Evolutionary conservation across 2,888 invertebrate species (phyloP).

Genomic region (Oegoconia quadripuncta): DNA sequence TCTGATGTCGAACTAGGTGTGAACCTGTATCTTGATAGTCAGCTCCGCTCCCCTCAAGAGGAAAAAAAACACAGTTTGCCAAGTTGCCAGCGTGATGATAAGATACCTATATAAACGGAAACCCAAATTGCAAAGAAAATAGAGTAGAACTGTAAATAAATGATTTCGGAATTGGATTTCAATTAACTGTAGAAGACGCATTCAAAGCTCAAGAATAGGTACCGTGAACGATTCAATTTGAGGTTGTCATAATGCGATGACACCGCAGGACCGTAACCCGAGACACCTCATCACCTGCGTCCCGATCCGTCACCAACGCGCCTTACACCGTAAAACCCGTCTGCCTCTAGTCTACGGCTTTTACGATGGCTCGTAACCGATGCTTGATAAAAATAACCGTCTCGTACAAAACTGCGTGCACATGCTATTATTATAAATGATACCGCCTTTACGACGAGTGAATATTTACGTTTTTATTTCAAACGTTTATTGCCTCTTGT

Average conservation of each 20-base stretch:
- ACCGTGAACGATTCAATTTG: constrained; percentile 34
- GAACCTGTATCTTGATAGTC: too few relatives aligned
- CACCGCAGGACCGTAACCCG: constrained; percentile 34
- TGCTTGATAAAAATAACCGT: constrained; percentile 71
- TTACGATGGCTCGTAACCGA: constrained; percentile 68
- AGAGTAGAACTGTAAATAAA: too few relatives aligned
- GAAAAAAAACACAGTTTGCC: too few relatives aligned
- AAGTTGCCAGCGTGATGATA: too few relatives aligned
- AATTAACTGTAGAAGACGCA: too few relatives aligned
- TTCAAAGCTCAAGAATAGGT: constrained; percentile 19
- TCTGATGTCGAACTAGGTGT: too few relatives aligned
- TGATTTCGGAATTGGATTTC: too few relatives aligned
- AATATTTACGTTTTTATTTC: constrained; percentile 68
- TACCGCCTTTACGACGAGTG: constrained; percentile 44
- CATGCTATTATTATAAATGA: constrained; percentile 50
- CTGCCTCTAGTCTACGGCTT: constrained; percentile 70
- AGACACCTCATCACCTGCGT: constrained; percentile 53
- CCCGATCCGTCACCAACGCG: constrained; percentile 41
- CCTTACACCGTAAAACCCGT: constrained; percentile 60
- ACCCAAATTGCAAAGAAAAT: too few relatives aligned
- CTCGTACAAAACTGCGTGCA: constrained; percentile 45
- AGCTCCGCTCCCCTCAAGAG: too few relatives aligned
- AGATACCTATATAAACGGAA: too few relatives aligned
- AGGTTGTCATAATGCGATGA: constrained; percentile 7
- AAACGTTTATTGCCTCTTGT: constrained; percentile 69